Base-by-base conservation (phyloP, 2,797 vertebrate species). In the Manis crassicaudata region DNA sequence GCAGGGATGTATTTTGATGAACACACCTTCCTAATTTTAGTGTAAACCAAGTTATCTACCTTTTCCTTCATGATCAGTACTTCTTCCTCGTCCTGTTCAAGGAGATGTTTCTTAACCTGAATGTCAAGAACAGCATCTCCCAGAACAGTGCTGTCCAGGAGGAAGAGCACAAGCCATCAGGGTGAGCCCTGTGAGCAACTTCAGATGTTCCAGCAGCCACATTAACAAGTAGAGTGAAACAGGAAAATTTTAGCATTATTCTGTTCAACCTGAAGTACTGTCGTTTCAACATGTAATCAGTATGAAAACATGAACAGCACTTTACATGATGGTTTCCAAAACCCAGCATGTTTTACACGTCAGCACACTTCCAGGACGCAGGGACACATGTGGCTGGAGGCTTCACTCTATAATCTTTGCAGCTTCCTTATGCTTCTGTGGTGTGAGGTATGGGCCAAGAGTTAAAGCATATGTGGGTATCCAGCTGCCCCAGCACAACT, bases 401-500 rank as follows among this genome's bases (percentile, higher is more conserved):
- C 9, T 43, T 14, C 18, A 13, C 6, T 8, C 21, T 9, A 2
- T 1, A 4, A 9, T 40, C 60, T 11, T 67, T 88, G 32, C 5
- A n/a, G 25, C 52, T 56, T 16, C n/a, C 11, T 5, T 32, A 16
- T 14, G 81, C 82, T 40, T 46, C n/a, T 6, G 2, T 1, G 11
- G 25, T 20, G 13, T 25, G 56, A 35, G 13, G 63, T 16, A 23
- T 20, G 5, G 10, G 40, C 6, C 27, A 12, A 58, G 32, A 1
- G 37, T 40, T 40, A 40, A 27, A 8, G 37, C 21, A 23, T 6
- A 21, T 2, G 12, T 0, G 37, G 37, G 16, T 1, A 6, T 5
- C 32, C 35, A 35, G 43, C 1, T n/a, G 76, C 37, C 54, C 82
- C 11, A 0, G 35, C 21, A 3, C 0, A 13, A 35, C 2, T 54